Evolutionary conservation across 2,888 invertebrate genomes (phyloP), one percentile per base, ranked within the genome.

Genomic region (Anoplius nigerrimus): DNA sequence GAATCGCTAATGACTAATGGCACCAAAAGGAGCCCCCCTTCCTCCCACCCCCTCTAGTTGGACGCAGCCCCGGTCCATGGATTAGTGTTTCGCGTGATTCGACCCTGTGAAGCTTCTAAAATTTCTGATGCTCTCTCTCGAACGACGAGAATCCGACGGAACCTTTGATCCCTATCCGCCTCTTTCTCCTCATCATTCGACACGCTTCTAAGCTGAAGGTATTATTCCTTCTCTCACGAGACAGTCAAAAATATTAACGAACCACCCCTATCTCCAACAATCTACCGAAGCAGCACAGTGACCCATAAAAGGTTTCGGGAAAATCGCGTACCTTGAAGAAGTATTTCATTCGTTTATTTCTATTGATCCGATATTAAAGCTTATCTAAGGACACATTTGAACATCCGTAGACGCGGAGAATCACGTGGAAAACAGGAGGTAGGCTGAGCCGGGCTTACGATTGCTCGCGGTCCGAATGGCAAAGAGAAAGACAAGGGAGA

Each of bases 1-100:
- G 86, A 86, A 87, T 85, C 84, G 79, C 86, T 88, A 87, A 88
- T 87, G 85, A 88, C 87, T 87, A 86, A 88, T 87, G 84, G 86
- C 82, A 83, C 80, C 81, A 76, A 83, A 84, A 82, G 80, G 76
- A 81, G 75, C 73, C 62, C 68, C 6, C 42, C 65, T 21, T 21
- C 15, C 56, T 43, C 21, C 43, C 63, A 66, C 48, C 48, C 65
- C 61, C 45, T 22, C 67, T 72, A 55, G 69, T n/a, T 72, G 63
- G 67, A 76, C 62, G 68, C 62, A 66, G 57, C 62, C 67, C 53
- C 53, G 67, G 61, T 69, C 72, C 65, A 56, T 60, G 75, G 75
- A 78, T 81, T 79, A 77, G 58, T 68, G 62, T 76, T 76, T 74
- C 69, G 70, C 34, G 66, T 66, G 67, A 74, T 67, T 66, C 42